Percentiles rank a stretch among this genome's conserved stretches.
phyloP scores from a whole-genome alignment of 2,888 invertebrate genomes.

The Ophioninae sp. region DNA sequence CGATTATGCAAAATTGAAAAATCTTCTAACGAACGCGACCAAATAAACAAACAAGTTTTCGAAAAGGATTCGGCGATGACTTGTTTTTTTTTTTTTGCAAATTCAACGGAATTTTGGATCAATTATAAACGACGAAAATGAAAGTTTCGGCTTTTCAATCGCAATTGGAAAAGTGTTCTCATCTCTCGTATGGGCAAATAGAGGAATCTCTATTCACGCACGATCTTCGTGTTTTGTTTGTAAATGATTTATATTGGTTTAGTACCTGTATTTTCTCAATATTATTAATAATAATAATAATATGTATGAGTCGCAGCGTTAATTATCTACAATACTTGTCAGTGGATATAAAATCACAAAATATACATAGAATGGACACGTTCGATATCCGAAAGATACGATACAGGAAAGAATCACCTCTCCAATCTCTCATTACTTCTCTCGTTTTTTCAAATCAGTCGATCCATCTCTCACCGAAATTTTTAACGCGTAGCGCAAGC shows the following conservation, averaged over 20 bases:
- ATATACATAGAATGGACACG: slow-evolving; percentile 79
- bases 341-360: slow-evolving; percentile 80
- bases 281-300: slow-evolving; percentile 72
- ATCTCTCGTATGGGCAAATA: slow-evolving; percentile 26
- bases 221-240: slow-evolving; percentile 51
- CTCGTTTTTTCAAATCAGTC: slow-evolving; percentile 25
- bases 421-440: slow-evolving; percentile 22
- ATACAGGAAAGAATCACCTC: slow-evolving; percentile 42
- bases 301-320: slow-evolving; percentile 78
- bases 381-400: slow-evolving; percentile 61
- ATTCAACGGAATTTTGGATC: neutral
- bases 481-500: slow-evolving; percentile 17
- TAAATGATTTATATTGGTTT: slow-evolving; percentile 68
- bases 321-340: slow-evolving; percentile 80
- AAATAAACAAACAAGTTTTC: neutral
- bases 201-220: slow-evolving; percentile 35
- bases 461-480: slow-evolving; percentile 29
- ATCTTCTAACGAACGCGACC: neutral
- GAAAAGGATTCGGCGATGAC: neutral
- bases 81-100: neutral
- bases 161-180: slow-evolving; percentile 24
- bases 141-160: neutral
- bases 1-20: neutral
- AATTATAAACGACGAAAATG: neutral
- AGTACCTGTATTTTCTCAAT: slow-evolving; percentile 69